Evolutionary conservation across 2,888 invertebrate species (phyloP).

Genomic region (Polydesmus complanatus): DNA sequence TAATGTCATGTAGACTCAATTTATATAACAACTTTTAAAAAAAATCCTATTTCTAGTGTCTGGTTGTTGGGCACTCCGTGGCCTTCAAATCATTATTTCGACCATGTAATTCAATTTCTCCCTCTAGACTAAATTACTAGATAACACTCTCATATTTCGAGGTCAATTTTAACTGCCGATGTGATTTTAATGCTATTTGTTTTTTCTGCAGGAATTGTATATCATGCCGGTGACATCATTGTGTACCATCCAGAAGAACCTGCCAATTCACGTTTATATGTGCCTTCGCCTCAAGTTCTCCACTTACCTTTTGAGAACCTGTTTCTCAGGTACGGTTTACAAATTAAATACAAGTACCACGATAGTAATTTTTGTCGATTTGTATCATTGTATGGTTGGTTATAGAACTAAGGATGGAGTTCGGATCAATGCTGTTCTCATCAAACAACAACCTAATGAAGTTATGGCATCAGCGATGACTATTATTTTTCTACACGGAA

Average conservation of each 20-base stretch:
- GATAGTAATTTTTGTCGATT: background rate
- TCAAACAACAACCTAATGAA: slow-evolving; percentile 28
- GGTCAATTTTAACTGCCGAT: too few species aligned
- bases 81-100: too few species aligned
- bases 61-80: too few species aligned
- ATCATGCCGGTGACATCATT: slow-evolving; percentile 70
- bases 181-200: too few species aligned
- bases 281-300: slow-evolving; percentile 71
- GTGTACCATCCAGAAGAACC: slow-evolving; percentile 83
- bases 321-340: slow-evolving; percentile 36
- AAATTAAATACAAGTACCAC: background rate
- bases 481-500: slow-evolving; percentile 82
- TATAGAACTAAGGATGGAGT: slow-evolving; percentile 41
- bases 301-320: slow-evolving; percentile 75
- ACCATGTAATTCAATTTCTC: too few species aligned
- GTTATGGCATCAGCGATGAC: slow-evolving; percentile 40
- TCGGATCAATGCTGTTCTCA: slow-evolving; percentile 32
- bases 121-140: too few species aligned
- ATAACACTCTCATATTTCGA: too few species aligned
- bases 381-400: background rate
- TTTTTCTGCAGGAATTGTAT: slow-evolving; percentile 55
- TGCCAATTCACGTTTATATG: slow-evolving; percentile 70
- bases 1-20: too few species aligned
- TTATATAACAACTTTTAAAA: too few species aligned
- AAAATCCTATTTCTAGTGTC: too few species aligned